phyloP scores from a whole-genome alignment of 2,113 vertebrate species.

The Psittacara wagleri region DNA sequence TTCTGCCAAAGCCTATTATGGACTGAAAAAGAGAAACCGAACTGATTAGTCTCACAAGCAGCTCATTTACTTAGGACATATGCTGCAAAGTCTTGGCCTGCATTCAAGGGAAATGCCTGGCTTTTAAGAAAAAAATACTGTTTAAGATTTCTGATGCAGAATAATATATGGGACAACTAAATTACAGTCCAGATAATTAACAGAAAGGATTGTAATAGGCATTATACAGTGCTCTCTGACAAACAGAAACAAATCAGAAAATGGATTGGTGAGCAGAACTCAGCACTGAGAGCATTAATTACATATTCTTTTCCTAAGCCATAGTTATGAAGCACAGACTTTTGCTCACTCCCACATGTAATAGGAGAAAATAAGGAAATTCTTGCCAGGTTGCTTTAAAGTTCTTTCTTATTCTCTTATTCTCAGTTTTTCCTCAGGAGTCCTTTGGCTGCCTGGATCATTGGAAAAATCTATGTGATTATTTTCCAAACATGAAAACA shows the following conservation, averaged over 20 bases:
- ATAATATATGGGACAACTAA: background rate
- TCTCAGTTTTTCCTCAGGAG: background rate
- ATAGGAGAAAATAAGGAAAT: background rate
- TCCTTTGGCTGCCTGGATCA: background rate
- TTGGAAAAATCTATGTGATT: background rate
- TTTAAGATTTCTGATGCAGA: conserved; percentile 20
- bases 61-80: conserved; percentile 11
- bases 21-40: background rate
- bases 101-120: background rate
- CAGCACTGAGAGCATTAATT: background rate
- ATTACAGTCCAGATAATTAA: conserved; percentile 27
- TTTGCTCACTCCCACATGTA: background rate
- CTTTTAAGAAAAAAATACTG: background rate
- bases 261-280: background rate
- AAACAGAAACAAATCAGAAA: conserved; percentile 45
- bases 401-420: background rate
- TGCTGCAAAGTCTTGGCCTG: background rate
- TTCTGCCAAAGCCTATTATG: background rate
- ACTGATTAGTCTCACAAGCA: background rate
- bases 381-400: background rate
- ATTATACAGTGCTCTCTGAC: background rate
- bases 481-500: background rate
- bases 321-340: background rate
- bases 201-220: conserved; percentile 4
- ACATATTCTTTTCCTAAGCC: background rate